Evolutionary conservation across 2,113 vertebrate genomes (phyloP).

Genomic region (Pandion haliaetus): DNA sequence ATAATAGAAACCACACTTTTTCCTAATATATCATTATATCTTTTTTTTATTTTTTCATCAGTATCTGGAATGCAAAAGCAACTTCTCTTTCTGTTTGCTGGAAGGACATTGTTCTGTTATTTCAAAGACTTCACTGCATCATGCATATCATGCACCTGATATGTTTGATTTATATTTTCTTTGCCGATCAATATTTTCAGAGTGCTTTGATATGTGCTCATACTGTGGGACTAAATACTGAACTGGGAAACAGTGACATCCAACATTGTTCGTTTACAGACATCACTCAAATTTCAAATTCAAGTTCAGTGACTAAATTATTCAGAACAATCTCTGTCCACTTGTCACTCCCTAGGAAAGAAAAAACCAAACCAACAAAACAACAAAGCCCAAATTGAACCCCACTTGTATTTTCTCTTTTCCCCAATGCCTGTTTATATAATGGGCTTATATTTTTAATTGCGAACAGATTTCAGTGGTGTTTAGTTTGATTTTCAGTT

Average conservation of each 20-base stretch:
- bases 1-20: accelerated
- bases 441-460: neutral
- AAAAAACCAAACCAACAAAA: neutral
- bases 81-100: neutral
- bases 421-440: neutral
- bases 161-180: neutral
- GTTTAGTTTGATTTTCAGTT: neutral
- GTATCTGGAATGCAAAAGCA: neutral
- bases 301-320: neutral
- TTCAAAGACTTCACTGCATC: neutral
- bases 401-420: neutral
- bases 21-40: neutral
- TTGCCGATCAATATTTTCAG: neutral
- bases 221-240: neutral
- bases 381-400: neutral
- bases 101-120: neutral
- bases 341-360: neutral
- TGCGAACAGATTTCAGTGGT: neutral
- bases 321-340: neutral
- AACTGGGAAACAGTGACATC: neutral
- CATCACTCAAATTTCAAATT: neutral
- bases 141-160: neutral
- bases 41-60: neutral
- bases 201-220: neutral
- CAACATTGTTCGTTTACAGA: neutral